Conservation (phyloP, 2,797 vertebrate genomes). For the Darevskia mixta region DNA sequence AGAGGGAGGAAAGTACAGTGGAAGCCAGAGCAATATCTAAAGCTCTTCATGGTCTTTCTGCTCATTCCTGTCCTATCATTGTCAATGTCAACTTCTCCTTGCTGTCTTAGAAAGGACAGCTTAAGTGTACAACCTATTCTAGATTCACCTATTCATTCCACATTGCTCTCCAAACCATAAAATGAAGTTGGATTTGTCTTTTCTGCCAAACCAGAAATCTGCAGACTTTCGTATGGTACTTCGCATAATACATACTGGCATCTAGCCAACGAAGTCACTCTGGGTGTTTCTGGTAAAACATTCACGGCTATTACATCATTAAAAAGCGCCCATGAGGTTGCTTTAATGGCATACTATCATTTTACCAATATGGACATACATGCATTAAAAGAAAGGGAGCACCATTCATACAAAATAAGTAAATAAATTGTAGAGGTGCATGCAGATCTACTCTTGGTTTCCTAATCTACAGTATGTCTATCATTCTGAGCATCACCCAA, state of each 20-base stretch:
- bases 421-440: neutral
- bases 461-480: neutral
- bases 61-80: neutral
- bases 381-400: neutral
- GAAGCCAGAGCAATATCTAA: neutral
- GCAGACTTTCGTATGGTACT: neutral
- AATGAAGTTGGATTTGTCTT: neutral
- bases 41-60: rapidly evolving
- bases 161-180: neutral
- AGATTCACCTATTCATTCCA: neutral
- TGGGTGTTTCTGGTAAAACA: neutral
- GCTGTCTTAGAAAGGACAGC: neutral
- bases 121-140: neutral
- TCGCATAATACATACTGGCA: neutral
- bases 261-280: neutral
- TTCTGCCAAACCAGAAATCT: neutral
- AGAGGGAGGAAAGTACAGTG: neutral
- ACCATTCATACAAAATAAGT: neutral
- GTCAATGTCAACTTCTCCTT: neutral
- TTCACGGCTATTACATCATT: neutral
- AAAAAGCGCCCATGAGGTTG: neutral
- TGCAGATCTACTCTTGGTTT: neutral
- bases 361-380: neutral
- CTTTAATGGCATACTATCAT: neutral
- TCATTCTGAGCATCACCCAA: neutral